These are phyloP conservation scores for Agriopis marginaria DNA, from an alignment of 2,888 invertebrate genomes.

Conservation along the genomic window DNA sequence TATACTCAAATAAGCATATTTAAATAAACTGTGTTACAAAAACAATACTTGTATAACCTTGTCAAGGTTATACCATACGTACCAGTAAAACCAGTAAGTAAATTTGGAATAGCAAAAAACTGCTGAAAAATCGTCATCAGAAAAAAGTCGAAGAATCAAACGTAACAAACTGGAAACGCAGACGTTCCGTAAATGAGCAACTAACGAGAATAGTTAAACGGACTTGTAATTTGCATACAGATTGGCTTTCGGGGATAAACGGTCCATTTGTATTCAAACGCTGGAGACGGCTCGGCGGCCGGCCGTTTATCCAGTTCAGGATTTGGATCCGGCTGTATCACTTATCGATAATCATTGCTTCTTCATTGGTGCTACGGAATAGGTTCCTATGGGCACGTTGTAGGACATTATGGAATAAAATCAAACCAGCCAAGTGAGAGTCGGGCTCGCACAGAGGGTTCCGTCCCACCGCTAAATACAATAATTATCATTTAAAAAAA, in stretches of 20 bases:
- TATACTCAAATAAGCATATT: neutral
- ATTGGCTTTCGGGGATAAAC: constrained; percentile 85
- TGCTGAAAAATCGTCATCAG: constrained; percentile 4
- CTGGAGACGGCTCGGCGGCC: constrained; percentile 77
- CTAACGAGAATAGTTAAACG: constrained; percentile 85
- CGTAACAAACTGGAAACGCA: constrained; percentile 69
- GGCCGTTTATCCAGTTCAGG: constrained; percentile 81
- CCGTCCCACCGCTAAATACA: no score
- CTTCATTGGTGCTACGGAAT: constrained; percentile 27
- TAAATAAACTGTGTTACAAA: neutral
- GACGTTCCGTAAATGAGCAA: constrained; percentile 84
- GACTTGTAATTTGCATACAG: constrained; percentile 85
- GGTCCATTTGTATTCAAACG: constrained; percentile 86
- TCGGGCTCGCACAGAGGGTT: no score
- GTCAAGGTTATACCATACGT: neutral
- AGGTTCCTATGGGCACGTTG: constrained; percentile 18
- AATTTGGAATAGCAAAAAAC: neutral
- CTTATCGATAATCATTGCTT: constrained; percentile 60
- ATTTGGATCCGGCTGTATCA: constrained; percentile 73
- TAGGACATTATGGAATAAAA: constrained; percentile 3
- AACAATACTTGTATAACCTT: neutral
- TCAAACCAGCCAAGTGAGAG: no score
- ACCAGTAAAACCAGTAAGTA: neutral
- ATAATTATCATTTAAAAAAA: no score
- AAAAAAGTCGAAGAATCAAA: constrained; percentile 34